Percentiles rank a stretch among this genome's conserved stretches.
These are phyloP conservation scores for Peromyscus maniculatus DNA, from an alignment of 2,113 vertebrate genomes.

Conservation along the genomic window DNA sequence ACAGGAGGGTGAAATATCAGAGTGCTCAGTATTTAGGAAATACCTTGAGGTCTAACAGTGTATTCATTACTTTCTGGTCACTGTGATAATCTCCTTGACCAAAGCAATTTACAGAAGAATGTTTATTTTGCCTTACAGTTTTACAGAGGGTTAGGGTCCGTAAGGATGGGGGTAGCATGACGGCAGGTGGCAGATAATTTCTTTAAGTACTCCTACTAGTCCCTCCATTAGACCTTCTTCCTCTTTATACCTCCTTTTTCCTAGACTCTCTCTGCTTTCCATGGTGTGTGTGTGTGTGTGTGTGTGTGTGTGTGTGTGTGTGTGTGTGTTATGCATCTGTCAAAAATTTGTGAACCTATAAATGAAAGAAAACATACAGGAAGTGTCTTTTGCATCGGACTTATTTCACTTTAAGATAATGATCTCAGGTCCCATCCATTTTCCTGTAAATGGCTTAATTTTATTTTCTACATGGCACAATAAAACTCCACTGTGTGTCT, in stretches of 20 bases:
- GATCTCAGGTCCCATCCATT: background rate
- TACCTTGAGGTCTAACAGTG: background rate
- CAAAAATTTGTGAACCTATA: background rate
- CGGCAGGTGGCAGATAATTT: background rate
- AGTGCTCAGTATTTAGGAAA: conserved; percentile 4
- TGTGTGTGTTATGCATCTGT: background rate
- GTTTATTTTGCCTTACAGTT: background rate
- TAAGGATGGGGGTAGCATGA: no score
- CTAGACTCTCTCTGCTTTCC: background rate
- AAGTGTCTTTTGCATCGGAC: background rate
- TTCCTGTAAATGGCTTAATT: background rate
- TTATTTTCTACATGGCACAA: background rate
- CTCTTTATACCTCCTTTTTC: background rate
- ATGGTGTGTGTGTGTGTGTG: background rate
- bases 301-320: no score
- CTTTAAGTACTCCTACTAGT: background rate
- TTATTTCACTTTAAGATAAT: background rate
- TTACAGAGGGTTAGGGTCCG: background rate
- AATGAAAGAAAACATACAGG: background rate
- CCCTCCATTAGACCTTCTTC: background rate
- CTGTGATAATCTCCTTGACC: background rate
- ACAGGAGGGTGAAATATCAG: conserved; percentile 8
- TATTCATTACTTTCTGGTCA: background rate
- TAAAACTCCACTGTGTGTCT: background rate
- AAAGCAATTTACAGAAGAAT: background rate